Evolutionary conservation across 1,140 invertebrate genomes (phyloP).

Genomic region (Eupeodes corollae): DNA sequence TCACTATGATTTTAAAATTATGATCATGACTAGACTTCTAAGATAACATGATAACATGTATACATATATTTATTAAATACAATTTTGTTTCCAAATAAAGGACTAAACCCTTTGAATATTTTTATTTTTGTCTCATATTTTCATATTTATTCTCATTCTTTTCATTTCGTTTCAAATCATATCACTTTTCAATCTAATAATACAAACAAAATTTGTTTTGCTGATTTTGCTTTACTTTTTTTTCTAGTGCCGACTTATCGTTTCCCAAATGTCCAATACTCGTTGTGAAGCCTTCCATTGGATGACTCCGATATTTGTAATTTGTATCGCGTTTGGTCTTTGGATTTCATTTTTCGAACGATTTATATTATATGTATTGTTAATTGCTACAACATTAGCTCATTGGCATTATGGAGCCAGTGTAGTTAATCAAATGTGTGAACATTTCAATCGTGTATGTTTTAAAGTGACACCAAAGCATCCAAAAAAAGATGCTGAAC

Average conservation of each 20-base stretch:
- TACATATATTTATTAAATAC: no score
- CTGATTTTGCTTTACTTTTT: constrained; percentile 5
- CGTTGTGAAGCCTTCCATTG: constrained; percentile 76
- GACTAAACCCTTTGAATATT: no score
- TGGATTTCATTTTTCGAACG: constrained; percentile 54
- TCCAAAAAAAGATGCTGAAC: background rate
- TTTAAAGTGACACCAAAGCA: constrained; percentile 26
- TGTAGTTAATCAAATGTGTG: constrained; percentile 49
- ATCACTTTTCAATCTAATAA: no score
- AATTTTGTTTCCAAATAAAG: no score
- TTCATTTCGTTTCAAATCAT: background rate
- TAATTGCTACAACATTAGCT: constrained; percentile 54
- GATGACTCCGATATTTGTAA: constrained; percentile 59
- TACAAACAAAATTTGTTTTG: background rate
- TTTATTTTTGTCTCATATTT: no score
- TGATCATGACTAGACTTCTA: no score
- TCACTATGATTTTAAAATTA: no score
- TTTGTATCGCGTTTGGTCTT: constrained; percentile 43
- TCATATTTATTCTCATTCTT: no score
- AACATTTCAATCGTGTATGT: constrained; percentile 35
- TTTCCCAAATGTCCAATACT: constrained; percentile 91
- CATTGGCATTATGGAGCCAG: constrained; percentile 88
- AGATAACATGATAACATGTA: no score
- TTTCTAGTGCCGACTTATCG: constrained; percentile 82
- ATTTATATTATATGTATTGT: constrained; percentile 58